These are phyloP conservation scores for Cassiopea xamachana DNA, from an alignment of 30 jellyfish, hydroid and myxozoan species.

Conservation along the genomic window DNA sequence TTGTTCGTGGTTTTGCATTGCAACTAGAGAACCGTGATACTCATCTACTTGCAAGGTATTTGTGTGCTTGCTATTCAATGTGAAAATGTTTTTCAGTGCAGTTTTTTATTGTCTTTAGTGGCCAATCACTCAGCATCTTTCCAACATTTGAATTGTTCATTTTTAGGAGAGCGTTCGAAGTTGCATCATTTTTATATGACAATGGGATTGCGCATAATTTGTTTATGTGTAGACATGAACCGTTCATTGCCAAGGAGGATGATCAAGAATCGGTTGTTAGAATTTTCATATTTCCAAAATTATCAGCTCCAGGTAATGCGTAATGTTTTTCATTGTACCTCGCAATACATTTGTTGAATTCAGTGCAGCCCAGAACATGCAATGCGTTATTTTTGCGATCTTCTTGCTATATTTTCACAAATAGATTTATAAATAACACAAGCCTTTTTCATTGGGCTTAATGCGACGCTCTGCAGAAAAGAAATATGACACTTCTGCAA, in stretches of 20 bases:
- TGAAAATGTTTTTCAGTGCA: too few species aligned
- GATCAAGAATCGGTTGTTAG: conserved; percentile 10
- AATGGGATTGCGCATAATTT: conserved; percentile 85
- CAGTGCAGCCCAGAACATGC: neutral
- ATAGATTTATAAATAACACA: too few species aligned
- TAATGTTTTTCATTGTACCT: neutral
- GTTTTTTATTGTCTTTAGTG: too few species aligned
- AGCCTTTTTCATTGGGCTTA: too few species aligned
- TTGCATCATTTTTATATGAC: conserved; percentile 62
- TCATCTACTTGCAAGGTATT: conserved; percentile 72
- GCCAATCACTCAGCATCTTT: too few species aligned
- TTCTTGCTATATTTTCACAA: too few species aligned
- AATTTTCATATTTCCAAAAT: conserved; percentile 90
- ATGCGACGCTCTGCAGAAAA: too few species aligned
- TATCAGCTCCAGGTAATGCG: conserved; percentile 75
- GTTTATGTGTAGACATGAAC: conserved; percentile 67
- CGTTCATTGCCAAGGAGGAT: neutral
- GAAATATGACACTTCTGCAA: too few species aligned
- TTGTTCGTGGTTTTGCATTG: conserved; percentile 89
- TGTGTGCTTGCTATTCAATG: neutral
- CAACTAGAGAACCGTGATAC: conserved; percentile 68
- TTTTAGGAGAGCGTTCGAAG: conserved; percentile 60
- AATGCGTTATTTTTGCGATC: too few species aligned
- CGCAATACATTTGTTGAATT: neutral
- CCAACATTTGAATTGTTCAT: neutral